phyloP scores from a whole-genome alignment of 2,113 vertebrate species.

The Corythoichthys haematopterus region DNA sequence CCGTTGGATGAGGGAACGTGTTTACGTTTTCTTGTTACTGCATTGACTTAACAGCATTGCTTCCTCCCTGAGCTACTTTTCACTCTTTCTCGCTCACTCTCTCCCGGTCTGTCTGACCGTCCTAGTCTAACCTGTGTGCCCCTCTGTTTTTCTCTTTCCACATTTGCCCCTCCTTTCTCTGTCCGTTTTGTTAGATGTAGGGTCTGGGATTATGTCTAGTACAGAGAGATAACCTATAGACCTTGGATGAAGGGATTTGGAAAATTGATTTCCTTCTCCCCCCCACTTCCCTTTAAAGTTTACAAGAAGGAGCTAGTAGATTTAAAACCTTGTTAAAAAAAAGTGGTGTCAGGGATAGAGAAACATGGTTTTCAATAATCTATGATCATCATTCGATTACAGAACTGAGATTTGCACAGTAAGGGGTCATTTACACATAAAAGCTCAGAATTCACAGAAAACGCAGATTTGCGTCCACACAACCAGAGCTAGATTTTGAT shows the following conservation, averaged over 20 bases:
- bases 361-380: slow-evolving; percentile 26
- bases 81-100: slow-evolving; percentile 1
- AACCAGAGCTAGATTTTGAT: too few species aligned
- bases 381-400: slow-evolving; percentile 29
- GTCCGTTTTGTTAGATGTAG: slow-evolving; percentile 23
- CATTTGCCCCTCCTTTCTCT: slow-evolving; percentile 1
- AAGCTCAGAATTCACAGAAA: too few species aligned
- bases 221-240: slow-evolving; percentile 50
- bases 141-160: slow-evolving; percentile 10
- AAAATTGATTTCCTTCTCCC: slow-evolving; percentile 24
- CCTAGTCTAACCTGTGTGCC: slow-evolving; percentile 3
- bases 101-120: slow-evolving; percentile 4
- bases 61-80: slow-evolving; percentile 9
- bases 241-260: slow-evolving; percentile 52
- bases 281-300: not conserved
- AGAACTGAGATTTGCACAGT: slow-evolving; percentile 19
- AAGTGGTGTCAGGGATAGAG: slow-evolving; percentile 23
- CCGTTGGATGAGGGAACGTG: slow-evolving; percentile 47
- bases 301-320: slow-evolving; percentile 17
- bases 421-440: slow-evolving; percentile 12
- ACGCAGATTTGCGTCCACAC: too few species aligned
- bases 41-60: slow-evolving; percentile 31
- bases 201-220: slow-evolving; percentile 49
- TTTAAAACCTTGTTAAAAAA: slow-evolving; percentile 24
- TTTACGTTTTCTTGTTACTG: slow-evolving; percentile 52